Conservation (phyloP, 2,113 vertebrate genomes). For the Mionectes macconnelli region DNA sequence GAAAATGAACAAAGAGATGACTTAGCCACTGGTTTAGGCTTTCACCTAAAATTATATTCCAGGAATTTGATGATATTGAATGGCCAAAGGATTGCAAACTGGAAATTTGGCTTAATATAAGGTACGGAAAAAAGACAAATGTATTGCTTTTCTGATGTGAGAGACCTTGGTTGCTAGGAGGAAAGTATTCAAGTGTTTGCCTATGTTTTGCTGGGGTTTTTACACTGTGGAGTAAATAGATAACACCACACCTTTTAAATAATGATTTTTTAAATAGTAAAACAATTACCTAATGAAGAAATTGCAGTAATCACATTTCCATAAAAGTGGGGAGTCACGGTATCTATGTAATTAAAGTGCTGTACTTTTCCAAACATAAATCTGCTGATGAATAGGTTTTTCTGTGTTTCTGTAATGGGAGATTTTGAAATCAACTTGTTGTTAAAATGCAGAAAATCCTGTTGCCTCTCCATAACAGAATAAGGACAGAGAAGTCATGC, state of each 20-base stretch:
- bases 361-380: not conserved
- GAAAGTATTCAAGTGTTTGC: constrained; percentile 31
- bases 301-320: constrained; percentile 5
- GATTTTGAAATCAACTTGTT: not conserved
- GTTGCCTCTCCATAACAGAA: not conserved
- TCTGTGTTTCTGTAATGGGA: not conserved
- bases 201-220: constrained; percentile 21
- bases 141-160: not conserved
- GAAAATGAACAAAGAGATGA: not conserved
- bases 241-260: constrained; percentile 3
- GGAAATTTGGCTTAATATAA: not conserved
- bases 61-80: not conserved
- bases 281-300: not conserved
- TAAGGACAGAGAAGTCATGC: not conserved
- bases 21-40: not conserved
- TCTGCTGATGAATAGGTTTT: not conserved
- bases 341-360: not conserved
- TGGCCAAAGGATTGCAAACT: not conserved
- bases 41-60: not conserved
- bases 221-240: constrained; percentile 17
- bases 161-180: constrained; percentile 74
- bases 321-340: not conserved
- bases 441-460: not conserved
- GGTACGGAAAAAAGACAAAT: not conserved
- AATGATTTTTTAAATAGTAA: not conserved